Evolutionary conservation across 2,113 vertebrate species (phyloP), one percentile per base, ranked within the genome.

Genomic region (Brachyhypopomus occidentalis): DNA sequence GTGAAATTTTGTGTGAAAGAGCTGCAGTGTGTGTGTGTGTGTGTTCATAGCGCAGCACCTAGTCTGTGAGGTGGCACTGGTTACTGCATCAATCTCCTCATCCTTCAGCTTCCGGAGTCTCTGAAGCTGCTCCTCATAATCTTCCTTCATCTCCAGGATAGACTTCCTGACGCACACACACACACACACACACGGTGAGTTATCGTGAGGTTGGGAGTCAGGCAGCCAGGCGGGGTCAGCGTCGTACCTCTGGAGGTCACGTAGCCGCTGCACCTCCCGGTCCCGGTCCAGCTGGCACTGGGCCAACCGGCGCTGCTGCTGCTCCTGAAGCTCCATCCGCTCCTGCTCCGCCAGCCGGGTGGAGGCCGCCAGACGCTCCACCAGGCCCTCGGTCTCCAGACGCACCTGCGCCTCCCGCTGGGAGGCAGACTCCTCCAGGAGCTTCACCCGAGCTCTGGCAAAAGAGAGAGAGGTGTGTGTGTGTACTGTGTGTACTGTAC

Each of bases 31-130:
- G n/a, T 34, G 72, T 56, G 48, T 1, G 56, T 12, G 64, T 4
- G 34, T 19, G 1, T 34, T 22, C 45, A 60, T 16, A 16, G 6
- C 63, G 66, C 16, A 20, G 45, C 12, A 91, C 92, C 92, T 91
- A 69, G 96, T 96, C 80, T 96, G 94, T 1, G 95, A 96, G 1
- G 94, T 94, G 72, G 96, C 95, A 0, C 96, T 98, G 81, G 96
- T 97, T 62, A 97, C 95, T 0, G 96, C 96, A 0, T 96, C 94
- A 0, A 98, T 95, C 91, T 98, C 97, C 41, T 94, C 95, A 0
- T 96, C 95, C 85, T 98, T 98, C 71, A 98, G 86, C 67, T 74
- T 88, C 84, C 94, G 96, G 78, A 98, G 88, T 22, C 93, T 88
- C 83, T 93, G 92, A 16, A 98, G 85, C 88, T 98, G 96, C 48